phyloP scores from a whole-genome alignment of 1,140 invertebrate genomes.

The Pseudomyrmex dendroicus region DNA sequence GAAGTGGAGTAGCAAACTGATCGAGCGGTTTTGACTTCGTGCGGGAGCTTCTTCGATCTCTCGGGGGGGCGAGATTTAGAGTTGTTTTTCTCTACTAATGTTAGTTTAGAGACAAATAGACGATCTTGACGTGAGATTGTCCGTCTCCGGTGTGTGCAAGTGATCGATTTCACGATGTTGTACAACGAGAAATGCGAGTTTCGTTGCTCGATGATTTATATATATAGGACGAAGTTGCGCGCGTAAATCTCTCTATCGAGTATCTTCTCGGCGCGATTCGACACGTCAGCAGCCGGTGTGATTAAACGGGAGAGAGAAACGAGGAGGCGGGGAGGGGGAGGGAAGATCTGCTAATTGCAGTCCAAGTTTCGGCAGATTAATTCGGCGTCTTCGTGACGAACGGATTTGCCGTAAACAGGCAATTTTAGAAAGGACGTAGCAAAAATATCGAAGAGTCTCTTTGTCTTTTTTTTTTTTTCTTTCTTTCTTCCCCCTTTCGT shows the following conservation, averaged over 20 bases:
- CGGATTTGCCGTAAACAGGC: slow-evolving; percentile 30
- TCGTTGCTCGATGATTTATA: slow-evolving; percentile 35
- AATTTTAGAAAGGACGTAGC: slow-evolving; percentile 74
- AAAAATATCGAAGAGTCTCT: slow-evolving; percentile 73
- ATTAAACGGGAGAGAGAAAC: slow-evolving; percentile 8
- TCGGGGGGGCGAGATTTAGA: slow-evolving; percentile 21
- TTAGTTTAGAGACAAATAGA: slow-evolving; percentile 32
- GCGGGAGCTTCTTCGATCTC: neutral
- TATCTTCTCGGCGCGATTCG: slow-evolving; percentile 6
- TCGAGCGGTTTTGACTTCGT: slow-evolving; percentile 1
- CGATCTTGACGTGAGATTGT: slow-evolving; percentile 38
- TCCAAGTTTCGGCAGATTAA: neutral
- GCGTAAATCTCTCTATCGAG: slow-evolving; percentile 21
- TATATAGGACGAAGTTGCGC: slow-evolving; percentile 9
- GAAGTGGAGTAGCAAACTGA: slow-evolving; percentile 1
- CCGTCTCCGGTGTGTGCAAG: slow-evolving; percentile 2
- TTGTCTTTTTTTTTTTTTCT: neutral
- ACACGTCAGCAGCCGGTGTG: slow-evolving; percentile 18
- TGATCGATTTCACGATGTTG: slow-evolving; percentile 28
- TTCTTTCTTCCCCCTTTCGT: neutral
- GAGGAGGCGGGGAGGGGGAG: no score
- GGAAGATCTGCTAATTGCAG: slow-evolving; percentile 24
- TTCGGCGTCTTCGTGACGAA: slow-evolving; percentile 17
- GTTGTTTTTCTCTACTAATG: slow-evolving; percentile 16
- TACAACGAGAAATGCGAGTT: slow-evolving; percentile 26